phyloP scores from a whole-genome alignment of 2,797 vertebrate species.

The Leptodactylus fallax region DNA sequence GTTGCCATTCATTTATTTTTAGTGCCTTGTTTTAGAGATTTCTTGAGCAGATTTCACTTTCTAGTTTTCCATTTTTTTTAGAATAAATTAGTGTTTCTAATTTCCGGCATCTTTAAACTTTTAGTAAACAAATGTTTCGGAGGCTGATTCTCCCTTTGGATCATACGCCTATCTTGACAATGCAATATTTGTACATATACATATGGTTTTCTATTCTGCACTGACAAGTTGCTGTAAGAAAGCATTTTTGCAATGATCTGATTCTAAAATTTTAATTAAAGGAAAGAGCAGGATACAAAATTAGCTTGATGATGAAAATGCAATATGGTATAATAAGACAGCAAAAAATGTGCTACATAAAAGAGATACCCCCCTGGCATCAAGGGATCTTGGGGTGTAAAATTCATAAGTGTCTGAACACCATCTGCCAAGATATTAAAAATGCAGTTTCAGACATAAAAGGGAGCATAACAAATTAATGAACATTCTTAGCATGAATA shows the following conservation, averaged over 20 bases:
- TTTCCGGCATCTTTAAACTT: background rate
- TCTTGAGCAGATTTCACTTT: background rate
- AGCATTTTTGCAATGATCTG: slow-evolving; percentile 38
- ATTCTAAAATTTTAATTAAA: slow-evolving; percentile 64
- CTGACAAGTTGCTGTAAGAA: slow-evolving; percentile 42
- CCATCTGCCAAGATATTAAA: slow-evolving; percentile 73
- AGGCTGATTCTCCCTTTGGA: slow-evolving; percentile 24
- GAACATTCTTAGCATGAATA: slow-evolving; percentile 64
- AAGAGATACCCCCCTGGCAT: slow-evolving; percentile 66
- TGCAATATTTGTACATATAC: slow-evolving; percentile 48
- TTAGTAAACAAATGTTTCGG: slow-evolving; percentile 43
- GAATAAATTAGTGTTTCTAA: background rate
- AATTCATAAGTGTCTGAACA: slow-evolving; percentile 65
- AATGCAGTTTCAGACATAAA: slow-evolving; percentile 69
- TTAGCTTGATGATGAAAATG: slow-evolving; percentile 55
- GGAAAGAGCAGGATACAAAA: slow-evolving; percentile 53
- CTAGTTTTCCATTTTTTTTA: background rate
- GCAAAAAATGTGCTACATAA: slow-evolving; percentile 67
- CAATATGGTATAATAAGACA: slow-evolving; percentile 61
- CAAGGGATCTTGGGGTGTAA: slow-evolving; percentile 64
- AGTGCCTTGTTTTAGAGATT: background rate
- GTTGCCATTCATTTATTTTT: background rate
- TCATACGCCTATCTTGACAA: slow-evolving; percentile 5
- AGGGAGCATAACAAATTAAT: slow-evolving; percentile 68
- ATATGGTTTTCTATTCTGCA: slow-evolving; percentile 47